Conservation (phyloP, 2,797 vertebrate species). For the Holocentrus rufus region DNA sequence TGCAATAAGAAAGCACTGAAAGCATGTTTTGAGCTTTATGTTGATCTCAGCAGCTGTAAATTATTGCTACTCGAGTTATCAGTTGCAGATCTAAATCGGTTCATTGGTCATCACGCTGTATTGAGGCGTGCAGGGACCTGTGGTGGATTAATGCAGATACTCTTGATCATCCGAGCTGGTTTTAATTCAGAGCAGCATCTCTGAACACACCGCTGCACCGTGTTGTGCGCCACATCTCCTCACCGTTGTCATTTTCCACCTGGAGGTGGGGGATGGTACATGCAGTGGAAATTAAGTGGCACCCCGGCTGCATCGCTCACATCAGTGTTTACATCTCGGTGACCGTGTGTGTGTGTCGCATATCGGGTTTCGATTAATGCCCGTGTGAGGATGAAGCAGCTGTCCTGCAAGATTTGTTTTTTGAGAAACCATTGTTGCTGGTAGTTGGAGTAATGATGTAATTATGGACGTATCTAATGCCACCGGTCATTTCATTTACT, state of each 20-base stretch:
- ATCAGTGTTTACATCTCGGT: slow-evolving; percentile 72
- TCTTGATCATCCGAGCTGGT: background rate
- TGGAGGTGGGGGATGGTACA: slow-evolving; percentile 76
- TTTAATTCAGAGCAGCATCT: slow-evolving; percentile 16
- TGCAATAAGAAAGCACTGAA: background rate
- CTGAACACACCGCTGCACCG: slow-evolving; percentile 16
- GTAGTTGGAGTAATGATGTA: slow-evolving; percentile 20
- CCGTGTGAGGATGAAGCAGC: background rate
- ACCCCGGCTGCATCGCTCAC: slow-evolving; percentile 53
- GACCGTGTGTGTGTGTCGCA: slow-evolving; percentile 19
- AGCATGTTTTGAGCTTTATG: slow-evolving; percentile 18
- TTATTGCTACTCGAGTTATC: slow-evolving; percentile 46
- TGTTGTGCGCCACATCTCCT: slow-evolving; percentile 30
- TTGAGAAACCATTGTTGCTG: background rate
- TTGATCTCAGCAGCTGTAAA: slow-evolving; percentile 25
- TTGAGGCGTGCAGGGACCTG: slow-evolving; percentile 18
- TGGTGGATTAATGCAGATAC: background rate
- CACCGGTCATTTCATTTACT: slow-evolving; percentile 15
- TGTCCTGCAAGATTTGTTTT: background rate
- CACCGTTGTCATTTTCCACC: slow-evolving; percentile 60
- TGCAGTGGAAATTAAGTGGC: slow-evolving; percentile 59
- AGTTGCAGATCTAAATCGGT: slow-evolving; percentile 43
- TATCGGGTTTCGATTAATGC: background rate
- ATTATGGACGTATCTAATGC: background rate
- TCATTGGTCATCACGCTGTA: background rate